Base-by-base conservation (phyloP, 2,888 invertebrate species). In the Imbricaverruca yamaguchii region DNA sequence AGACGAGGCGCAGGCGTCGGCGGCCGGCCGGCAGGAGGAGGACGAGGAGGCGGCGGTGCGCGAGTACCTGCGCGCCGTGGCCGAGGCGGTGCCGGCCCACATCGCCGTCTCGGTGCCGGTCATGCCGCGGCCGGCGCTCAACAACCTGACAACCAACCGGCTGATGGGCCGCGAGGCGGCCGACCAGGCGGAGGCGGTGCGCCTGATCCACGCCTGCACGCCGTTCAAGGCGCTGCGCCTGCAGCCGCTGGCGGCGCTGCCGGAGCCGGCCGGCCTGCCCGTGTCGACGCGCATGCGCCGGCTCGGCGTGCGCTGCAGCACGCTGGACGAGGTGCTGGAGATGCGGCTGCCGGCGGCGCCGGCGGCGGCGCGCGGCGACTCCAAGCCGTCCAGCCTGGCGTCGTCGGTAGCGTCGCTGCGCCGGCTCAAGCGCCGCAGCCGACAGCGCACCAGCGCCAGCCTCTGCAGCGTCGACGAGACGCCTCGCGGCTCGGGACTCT, bases 241-340 rank as follows among this genome's bases (percentile, higher is more conserved):
- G 53, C 25, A 74, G 23, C 74, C 74, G 39, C 74, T 74, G 53
- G 53, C 39, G 74, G 53, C 39, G 74, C 74, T 74, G 74, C 74
- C 74, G 18, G 15, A 15, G 74, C 74, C 74, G 39, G 74, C 18
- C 74, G 74, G 74, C 6, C 74, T 74, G 53, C 39, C 53, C 15
- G 18, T 74, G 18, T 53, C 74, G 8, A 9, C 74, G 53, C 39
- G 74, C 53, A 74, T 74, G 74, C 74, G 74, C 53, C 39, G 74
- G 8, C 39, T 74, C 18, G 74, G 74, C 1, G 53, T 74, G 74
- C 53, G 15, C 53, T 74, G 74, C 53, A 9, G 0, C 18, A 53
- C 74, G 74, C 74, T 74, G 74, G 18, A 74, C 53, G 74, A 74
- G 39, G 74, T 74, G 53, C 53, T 74, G 74, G 53, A 53, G 18